Evolutionary conservation across 2,113 vertebrate species (phyloP).

Genomic region (Dicrurus megarhynchus): DNA sequence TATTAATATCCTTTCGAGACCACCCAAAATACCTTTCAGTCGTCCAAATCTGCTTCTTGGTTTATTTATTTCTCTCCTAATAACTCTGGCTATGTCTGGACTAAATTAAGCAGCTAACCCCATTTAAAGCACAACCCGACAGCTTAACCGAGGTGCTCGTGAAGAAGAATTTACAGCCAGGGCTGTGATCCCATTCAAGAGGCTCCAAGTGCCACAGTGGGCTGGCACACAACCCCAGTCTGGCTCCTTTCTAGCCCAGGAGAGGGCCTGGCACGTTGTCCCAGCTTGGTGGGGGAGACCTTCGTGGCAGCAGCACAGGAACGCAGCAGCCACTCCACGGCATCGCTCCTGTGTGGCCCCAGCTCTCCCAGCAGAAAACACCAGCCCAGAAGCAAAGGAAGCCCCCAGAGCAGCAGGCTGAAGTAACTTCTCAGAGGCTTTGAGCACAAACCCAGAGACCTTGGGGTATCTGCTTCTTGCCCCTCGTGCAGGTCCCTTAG

Average conservation of each 20-base stretch:
- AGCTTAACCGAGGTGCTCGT: not conserved
- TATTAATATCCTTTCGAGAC: not conserved
- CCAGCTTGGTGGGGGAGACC: not conserved
- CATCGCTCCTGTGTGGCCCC: not conserved
- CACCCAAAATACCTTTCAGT: conserved; percentile 30
- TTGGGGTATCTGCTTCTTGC: not conserved
- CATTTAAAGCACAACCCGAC: not conserved
- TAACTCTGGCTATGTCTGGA: conserved; percentile 31
- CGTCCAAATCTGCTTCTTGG: not conserved
- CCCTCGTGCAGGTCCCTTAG: not conserved
- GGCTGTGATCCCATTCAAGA: not conserved
- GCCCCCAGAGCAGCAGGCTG: not conserved
- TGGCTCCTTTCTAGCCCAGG: not conserved
- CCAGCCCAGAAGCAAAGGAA: not conserved
- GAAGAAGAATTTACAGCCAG: not conserved
- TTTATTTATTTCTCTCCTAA: conserved; percentile 57
- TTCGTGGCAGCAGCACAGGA: not conserved
- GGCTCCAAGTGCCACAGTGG: not conserved
- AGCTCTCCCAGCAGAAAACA: not conserved
- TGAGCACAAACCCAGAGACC: not conserved
- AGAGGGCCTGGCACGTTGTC: not conserved
- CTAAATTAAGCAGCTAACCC: conserved; percentile 2
- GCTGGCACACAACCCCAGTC: not conserved
- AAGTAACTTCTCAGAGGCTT: not conserved
- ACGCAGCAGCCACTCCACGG: accelerated